Percentiles rank a stretch among this genome's conserved stretches.
Evolutionary conservation across 2,888 invertebrate species (phyloP).

Genomic region (Mesochorus sp.): DNA sequence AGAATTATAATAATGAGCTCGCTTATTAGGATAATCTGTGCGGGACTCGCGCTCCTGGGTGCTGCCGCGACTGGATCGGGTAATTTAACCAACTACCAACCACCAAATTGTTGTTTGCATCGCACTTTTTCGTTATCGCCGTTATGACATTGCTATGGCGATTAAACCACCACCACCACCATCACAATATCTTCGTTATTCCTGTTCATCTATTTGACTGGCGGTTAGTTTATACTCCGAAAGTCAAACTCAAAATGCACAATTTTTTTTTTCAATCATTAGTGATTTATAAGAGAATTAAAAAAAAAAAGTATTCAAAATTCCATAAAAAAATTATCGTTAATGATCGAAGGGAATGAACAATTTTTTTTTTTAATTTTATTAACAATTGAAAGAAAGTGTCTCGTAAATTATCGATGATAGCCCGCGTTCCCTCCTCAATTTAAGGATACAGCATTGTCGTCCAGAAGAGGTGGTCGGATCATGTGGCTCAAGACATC

Average conservation of each 20-base stretch:
- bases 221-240: slow-evolving; percentile 6
- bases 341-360: neutral
- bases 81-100: slow-evolving; percentile 41
- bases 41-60: slow-evolving; percentile 56
- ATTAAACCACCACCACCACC: slow-evolving; percentile 38
- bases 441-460: slow-evolving; percentile 43
- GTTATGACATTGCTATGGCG: slow-evolving; percentile 12
- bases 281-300: neutral
- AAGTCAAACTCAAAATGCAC: neutral
- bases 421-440: slow-evolving; percentile 29
- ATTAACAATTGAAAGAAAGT: too few species aligned
- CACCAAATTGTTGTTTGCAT: slow-evolving; percentile 36
- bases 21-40: slow-evolving; percentile 28
- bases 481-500: neutral
- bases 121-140: slow-evolving; percentile 32
- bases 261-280: slow-evolving; percentile 14
- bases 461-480: neutral
- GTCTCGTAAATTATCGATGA: slow-evolving; percentile 3
- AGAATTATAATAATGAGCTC: slow-evolving; percentile 31
- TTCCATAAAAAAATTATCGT: too few species aligned
- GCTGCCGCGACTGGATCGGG: slow-evolving; percentile 48
- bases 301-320: neutral
- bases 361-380: too few species aligned
- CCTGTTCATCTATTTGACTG: slow-evolving; percentile 9
- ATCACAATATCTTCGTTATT: slow-evolving; percentile 1